Evolutionary conservation across 2,797 vertebrate genomes (phyloP).

Genomic region (Melanitta fusca): DNA sequence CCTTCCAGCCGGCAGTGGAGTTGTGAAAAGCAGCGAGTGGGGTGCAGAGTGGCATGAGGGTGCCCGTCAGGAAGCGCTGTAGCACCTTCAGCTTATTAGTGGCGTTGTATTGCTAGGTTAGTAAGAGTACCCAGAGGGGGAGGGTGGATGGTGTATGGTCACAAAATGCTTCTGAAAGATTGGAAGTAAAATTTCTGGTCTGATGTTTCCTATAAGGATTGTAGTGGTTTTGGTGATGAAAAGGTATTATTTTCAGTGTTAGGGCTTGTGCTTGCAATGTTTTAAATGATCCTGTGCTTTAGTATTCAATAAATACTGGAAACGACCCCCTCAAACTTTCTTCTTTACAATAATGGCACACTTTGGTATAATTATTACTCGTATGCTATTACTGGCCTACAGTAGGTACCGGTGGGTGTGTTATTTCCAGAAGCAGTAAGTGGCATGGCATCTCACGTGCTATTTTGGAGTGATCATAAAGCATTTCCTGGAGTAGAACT

Average conservation of each 20-base stretch:
- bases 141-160: background rate
- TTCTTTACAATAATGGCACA: background rate
- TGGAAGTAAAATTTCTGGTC: background rate
- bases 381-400: background rate
- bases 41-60: background rate
- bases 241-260: background rate
- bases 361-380: background rate
- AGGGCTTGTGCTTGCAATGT: background rate
- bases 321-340: background rate
- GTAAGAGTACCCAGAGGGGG: background rate
- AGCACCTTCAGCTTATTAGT: background rate
- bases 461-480: conserved; percentile 32
- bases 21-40: background rate
- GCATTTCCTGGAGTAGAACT: conserved; percentile 13
- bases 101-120: background rate
- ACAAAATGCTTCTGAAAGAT: background rate
- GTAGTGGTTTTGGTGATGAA: background rate
- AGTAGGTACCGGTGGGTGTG: background rate
- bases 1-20: background rate
- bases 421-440: conserved; percentile 20
- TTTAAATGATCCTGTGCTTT: conserved; percentile 36
- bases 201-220: background rate
- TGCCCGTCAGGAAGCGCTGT: background rate
- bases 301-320: conserved; percentile 8
- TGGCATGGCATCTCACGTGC: background rate